phyloP scores from a whole-genome alignment of 2,888 invertebrate species.

The Acanthosepion esculentum region DNA sequence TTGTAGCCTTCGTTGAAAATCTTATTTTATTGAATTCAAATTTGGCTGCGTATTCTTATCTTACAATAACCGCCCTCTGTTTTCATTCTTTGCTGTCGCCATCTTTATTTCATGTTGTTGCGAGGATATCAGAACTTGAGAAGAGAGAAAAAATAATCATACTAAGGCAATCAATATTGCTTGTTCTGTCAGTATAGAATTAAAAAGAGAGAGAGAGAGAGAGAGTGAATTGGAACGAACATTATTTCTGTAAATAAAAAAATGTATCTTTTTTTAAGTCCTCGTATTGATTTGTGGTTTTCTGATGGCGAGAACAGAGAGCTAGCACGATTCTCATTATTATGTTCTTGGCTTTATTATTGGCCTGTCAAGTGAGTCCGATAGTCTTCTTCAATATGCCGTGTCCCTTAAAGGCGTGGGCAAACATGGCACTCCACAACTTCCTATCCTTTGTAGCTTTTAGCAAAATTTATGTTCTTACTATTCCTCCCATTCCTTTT shows the following conservation, averaged over 20 bases:
- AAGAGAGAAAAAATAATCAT: neutral
- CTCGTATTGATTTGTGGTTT: neutral
- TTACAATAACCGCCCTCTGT: too few species aligned
- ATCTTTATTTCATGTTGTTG: neutral
- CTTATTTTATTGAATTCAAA: neutral
- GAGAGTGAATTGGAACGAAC: too few species aligned
- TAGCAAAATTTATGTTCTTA: too few species aligned
- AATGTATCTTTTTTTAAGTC: neutral
- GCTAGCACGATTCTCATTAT: neutral
- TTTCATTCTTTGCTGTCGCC: too few species aligned
- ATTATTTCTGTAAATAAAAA: neutral
- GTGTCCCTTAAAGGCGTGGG: too few species aligned
- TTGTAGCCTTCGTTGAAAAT: neutral
- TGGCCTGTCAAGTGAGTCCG: neutral
- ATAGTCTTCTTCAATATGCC: too few species aligned
- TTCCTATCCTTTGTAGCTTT: too few species aligned
- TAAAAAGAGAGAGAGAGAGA: too few species aligned
- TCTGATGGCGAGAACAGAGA: neutral
- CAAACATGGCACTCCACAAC: too few species aligned
- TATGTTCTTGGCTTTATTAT: neutral
- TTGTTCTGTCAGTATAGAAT: neutral
- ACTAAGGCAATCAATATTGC: neutral
- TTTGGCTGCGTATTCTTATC: neutral
- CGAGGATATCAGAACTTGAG: neutral
- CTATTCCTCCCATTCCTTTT: too few species aligned